Conservation (phyloP, 2,888 invertebrate species). For the Scaptodrosophila latifasciaeformis region DNA sequence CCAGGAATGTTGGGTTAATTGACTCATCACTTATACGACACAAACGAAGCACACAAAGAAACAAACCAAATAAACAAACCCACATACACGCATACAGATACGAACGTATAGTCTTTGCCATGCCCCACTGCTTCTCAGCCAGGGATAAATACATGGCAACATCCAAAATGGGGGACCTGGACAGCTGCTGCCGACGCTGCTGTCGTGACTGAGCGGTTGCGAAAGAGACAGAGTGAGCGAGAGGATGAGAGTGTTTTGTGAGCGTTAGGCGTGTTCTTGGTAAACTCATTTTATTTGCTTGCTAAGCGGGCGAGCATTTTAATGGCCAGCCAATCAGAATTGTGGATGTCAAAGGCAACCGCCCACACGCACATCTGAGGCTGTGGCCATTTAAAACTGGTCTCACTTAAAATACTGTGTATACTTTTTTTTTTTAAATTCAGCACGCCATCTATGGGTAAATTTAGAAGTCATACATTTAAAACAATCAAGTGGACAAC, state of each 20-base stretch:
- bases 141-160: too few relatives aligned
- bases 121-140: too few relatives aligned
- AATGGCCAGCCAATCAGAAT: conserved; percentile 26
- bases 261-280: conserved; percentile 33
- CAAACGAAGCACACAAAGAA: conserved; percentile 3
- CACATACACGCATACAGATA: conserved; percentile 14
- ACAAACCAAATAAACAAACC: conserved; percentile 58
- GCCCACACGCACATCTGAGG: conserved; percentile 23
- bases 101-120: too few relatives aligned
- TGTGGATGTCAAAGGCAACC: conserved; percentile 36
- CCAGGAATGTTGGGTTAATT: conserved; percentile 72
- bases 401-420: background rate
- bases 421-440: too few relatives aligned
- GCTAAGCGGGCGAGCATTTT: conserved; percentile 27
- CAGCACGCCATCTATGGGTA: too few relatives aligned
- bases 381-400: background rate
- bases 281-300: conserved; percentile 17
- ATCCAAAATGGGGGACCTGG: conserved; percentile 38
- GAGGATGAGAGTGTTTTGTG: background rate
- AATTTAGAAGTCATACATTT: too few relatives aligned
- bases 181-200: conserved; percentile 18
- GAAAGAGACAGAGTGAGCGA: conserved; percentile 7
- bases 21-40: conserved; percentile 71
- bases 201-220: conserved; percentile 4
- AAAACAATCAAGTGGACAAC: too few relatives aligned